These are phyloP conservation scores for Colinus virginianus DNA, from an alignment of 2,113 vertebrate species.

Conservation along the genomic window DNA sequence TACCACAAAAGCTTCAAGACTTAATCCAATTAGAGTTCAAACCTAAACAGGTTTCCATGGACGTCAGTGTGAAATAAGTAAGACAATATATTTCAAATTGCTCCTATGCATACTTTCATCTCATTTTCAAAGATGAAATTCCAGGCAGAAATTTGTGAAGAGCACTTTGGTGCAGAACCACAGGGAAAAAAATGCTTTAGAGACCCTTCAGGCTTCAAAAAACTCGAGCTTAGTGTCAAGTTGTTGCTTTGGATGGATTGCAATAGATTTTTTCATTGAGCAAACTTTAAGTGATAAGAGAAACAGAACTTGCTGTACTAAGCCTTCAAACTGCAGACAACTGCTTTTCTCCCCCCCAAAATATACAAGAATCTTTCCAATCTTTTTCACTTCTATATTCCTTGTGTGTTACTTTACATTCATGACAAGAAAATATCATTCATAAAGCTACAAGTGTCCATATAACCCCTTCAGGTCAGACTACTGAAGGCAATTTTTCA, in stretches of 20 bases:
- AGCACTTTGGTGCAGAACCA: not conserved
- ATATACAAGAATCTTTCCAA: not conserved
- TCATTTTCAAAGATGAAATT: not conserved
- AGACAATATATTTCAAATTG: not conserved
- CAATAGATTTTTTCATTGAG: not conserved
- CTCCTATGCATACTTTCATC: not conserved
- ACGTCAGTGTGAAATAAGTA: not conserved
- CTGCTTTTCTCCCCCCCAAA: not conserved
- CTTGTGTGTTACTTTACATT: not conserved
- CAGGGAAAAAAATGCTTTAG: not conserved
- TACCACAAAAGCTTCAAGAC: not conserved
- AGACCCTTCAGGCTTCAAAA: not conserved
- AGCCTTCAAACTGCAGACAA: not conserved
- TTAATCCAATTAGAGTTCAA: not conserved
- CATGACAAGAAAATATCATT: not conserved
- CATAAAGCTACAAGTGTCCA: not conserved
- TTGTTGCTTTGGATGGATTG: not conserved
- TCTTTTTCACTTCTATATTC: not conserved
- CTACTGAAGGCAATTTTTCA: not conserved
- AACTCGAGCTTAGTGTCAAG: not conserved
- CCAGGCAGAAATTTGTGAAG: not conserved
- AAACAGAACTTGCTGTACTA: not conserved
- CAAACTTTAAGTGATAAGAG: not conserved
- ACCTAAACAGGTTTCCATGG: not conserved
- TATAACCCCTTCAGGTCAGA: not conserved